Evolutionary conservation across 2,888 invertebrate genomes (phyloP).

Genomic region (Anorthoa munda): DNA sequence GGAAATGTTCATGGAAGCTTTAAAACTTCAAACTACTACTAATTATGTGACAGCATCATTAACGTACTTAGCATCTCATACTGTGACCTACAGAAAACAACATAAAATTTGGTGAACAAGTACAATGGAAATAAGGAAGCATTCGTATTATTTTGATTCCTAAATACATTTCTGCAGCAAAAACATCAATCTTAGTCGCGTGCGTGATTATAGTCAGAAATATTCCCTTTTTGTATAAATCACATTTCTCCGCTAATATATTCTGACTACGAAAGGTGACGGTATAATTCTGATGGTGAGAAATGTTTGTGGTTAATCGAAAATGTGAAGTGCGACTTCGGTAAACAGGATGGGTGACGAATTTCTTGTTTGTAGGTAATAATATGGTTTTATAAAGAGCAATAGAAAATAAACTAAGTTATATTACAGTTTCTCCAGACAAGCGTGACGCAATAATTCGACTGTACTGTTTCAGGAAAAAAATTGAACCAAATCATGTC

Average conservation of each 20-base stretch:
- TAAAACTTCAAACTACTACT: too few species aligned
- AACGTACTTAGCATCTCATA: background rate
- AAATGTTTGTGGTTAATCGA: slow-evolving; percentile 49
- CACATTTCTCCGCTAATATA: slow-evolving; percentile 57
- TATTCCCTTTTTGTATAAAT: slow-evolving; percentile 59
- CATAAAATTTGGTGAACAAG: slow-evolving; percentile 30
- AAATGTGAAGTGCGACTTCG: slow-evolving; percentile 22
- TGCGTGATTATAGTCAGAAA: slow-evolving; percentile 57
- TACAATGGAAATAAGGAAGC: slow-evolving; percentile 18
- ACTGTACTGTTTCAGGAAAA: too few species aligned
- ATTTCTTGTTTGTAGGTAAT: slow-evolving; percentile 3
- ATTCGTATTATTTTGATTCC: slow-evolving; percentile 52
- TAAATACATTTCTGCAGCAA: slow-evolving; percentile 36
- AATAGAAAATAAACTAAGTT: background rate
- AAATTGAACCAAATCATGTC: background rate
- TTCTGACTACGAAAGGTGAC: slow-evolving; percentile 60
- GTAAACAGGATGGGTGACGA: slow-evolving; percentile 15
- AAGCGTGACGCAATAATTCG: too few species aligned
- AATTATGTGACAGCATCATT: background rate
- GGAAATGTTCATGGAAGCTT: too few species aligned
- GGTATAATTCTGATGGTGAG: slow-evolving; percentile 57
- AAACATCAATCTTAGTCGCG: slow-evolving; percentile 64
- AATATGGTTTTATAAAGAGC: background rate
- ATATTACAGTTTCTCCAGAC: background rate
- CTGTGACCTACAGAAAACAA: slow-evolving; percentile 10